These are phyloP conservation scores for Petrolisthes manimaculis DNA, from an alignment of 2,888 invertebrate species.

Conservation along the genomic window DNA sequence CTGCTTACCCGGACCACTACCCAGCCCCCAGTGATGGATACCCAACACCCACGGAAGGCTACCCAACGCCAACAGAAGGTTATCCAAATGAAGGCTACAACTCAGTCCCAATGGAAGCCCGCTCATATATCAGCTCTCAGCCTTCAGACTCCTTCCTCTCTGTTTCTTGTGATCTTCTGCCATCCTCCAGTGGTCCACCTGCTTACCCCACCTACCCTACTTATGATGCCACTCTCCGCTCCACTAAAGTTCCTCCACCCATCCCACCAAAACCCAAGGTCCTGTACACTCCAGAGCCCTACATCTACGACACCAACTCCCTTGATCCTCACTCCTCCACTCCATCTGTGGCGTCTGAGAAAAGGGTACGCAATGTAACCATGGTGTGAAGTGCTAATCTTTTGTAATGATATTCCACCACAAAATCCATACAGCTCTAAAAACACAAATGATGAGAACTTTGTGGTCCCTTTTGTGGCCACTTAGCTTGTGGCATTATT, in stretches of 20 bases:
- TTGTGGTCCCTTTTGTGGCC: no score
- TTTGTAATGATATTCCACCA: no score
- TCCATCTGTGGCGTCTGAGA: conserved; percentile 57
- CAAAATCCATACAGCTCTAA: no score
- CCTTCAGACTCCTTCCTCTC: conserved; percentile 66
- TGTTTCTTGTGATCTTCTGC: conserved; percentile 61
- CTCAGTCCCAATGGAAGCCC: conserved; percentile 47
- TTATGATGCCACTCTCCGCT: conserved; percentile 50
- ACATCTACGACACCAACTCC: conserved; percentile 51
- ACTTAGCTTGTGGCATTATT: no score
- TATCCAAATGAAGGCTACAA: conserved; percentile 55
- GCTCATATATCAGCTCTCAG: conserved; percentile 64
- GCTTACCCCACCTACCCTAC: conserved; percentile 59
- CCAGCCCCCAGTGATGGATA: conserved; percentile 56
- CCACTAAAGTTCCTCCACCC: conserved; percentile 62
- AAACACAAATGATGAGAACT: no score
- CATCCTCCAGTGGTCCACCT: conserved; percentile 60
- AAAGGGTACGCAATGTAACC: conserved; percentile 63
- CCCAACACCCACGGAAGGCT: conserved; percentile 47
- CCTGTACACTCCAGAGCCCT: conserved; percentile 62
- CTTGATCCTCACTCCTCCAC: conserved; percentile 55
- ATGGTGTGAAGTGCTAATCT: conserved; percentile 52
- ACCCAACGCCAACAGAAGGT: conserved; percentile 29
- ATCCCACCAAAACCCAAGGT: conserved; percentile 65
- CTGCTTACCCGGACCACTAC: conserved; percentile 54